These are phyloP conservation scores for Buphagus erythrorhynchus DNA, from an alignment of 2,797 vertebrate genomes.

Conservation along the genomic window DNA sequence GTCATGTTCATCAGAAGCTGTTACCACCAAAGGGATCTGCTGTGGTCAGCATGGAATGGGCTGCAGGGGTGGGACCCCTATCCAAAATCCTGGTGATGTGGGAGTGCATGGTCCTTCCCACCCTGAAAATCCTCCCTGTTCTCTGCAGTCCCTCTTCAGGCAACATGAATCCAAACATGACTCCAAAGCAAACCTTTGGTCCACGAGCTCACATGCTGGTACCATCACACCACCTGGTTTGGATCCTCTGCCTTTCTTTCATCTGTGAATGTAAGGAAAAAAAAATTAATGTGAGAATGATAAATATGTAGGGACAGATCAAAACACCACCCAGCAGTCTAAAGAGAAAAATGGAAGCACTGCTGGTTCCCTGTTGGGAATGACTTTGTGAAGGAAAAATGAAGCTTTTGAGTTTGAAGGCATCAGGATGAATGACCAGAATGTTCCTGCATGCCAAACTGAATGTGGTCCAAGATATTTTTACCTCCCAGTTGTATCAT, in stretches of 20 bases:
- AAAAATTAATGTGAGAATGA: neutral
- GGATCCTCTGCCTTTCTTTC: neutral
- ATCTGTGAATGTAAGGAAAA: accelerated
- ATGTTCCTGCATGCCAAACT: neutral
- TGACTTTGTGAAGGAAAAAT: neutral
- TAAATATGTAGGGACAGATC: neutral
- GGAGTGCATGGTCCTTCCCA: accelerated
- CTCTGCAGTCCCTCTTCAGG: neutral
- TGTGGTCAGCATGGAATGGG: neutral
- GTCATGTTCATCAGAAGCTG: neutral
- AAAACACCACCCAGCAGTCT: neutral
- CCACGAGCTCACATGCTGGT: neutral
- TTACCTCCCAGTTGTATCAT: neutral
- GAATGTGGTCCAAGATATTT: neutral
- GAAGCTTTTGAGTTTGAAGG: neutral
- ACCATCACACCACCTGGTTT: neutral
- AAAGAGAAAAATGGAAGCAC: neutral
- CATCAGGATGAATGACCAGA: neutral
- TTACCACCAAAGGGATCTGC: neutral
- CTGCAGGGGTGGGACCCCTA: neutral
- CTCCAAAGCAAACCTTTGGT: neutral
- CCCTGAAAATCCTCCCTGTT: neutral
- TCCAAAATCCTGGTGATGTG: neutral
- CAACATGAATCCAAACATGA: accelerated
- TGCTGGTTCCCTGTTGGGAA: neutral